Evolutionary conservation across 2,797 vertebrate species (phyloP), one percentile per base, ranked within the genome.

Genomic region (Octomys mimax): DNA sequence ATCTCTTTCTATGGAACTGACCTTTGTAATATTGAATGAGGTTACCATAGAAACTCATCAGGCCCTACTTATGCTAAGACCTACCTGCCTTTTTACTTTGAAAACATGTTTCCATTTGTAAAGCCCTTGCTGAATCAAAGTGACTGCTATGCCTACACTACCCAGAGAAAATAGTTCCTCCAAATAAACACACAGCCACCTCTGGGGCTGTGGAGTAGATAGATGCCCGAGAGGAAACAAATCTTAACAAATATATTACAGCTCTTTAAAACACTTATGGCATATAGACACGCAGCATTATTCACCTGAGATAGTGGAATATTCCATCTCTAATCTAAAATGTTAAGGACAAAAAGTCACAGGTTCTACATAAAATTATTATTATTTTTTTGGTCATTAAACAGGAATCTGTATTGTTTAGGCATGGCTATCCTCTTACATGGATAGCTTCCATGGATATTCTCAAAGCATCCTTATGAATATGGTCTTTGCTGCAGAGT

Each of bases 1-100:
- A 80, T 81, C 73, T 39, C 87, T 83, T 92, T 95, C 87, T 59
- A 26, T 7, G 49, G 94, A 81, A 90, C 39, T 89, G 91, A 93
- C 90, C 94, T 92, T 92, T 93, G 59, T 59, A 83, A 59, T 87
- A 54, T 0, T 49, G 92, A 95, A 88, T 78, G 94, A 97, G 33
- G 95, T 97, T 96, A 79, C 95, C 94, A 94, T 80, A 95, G 94
- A 94, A 95, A 96, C 95, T 87, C 77, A 83, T 84, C 81, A 81
- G 92, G 78, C 54, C 82, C 61, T 70, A 91, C 87, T 93, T 90
- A 73, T 18, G 79, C 80, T 2, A 39, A 97, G 92, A 97, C 64
- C 87, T 89, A 88, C 87, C 95, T 92, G 91, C 57, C 86, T 87
- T 49, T 59, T 89, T 78, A 33, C 75, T 94, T 92, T 70, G 94